Percentiles rank a stretch among this genome's conserved stretches.
phyloP scores from a whole-genome alignment of 2,797 vertebrate genomes.

The Sebastes ruberrimus region DNA sequence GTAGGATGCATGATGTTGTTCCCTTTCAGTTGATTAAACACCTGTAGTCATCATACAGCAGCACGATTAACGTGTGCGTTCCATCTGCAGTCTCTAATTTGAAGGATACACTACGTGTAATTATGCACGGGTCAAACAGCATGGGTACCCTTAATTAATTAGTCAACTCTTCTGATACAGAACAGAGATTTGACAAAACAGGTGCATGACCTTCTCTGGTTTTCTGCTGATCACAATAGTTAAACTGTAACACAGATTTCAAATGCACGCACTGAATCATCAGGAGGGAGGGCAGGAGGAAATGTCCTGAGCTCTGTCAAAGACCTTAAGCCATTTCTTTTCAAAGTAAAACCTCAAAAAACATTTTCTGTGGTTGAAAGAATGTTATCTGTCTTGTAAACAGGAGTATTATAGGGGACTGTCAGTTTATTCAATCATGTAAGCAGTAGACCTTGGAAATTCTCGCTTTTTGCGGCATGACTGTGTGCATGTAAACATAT shows the following conservation, averaged over 20 bases:
- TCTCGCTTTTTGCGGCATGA: constrained; percentile 1
- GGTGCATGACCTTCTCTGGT: not conserved
- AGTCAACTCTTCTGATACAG: not conserved
- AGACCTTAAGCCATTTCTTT: not conserved
- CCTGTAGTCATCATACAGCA: not conserved
- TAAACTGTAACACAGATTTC: not conserved
- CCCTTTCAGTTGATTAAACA: constrained; percentile 3
- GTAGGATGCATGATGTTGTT: not conserved
- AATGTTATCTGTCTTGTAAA: not conserved
- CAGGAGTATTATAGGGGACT: not conserved
- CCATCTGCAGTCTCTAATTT: constrained; percentile 22
- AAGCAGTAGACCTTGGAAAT: not conserved
- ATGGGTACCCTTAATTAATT: constrained; percentile 19
- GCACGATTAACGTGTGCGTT: constrained; percentile 2
- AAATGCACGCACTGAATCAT: not conserved
- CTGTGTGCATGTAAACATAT: not conserved
- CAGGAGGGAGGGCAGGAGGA: not conserved
- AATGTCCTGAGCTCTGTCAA: not conserved
- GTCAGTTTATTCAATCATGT: not conserved
- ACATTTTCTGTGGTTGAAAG: not conserved
- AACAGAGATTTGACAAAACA: constrained; percentile 17
- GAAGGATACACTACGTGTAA: not conserved
- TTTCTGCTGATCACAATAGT: not conserved
- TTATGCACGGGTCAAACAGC: constrained; percentile 25
- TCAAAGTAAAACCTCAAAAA: not conserved